Percentiles rank a stretch among this genome's conserved stretches.
These are phyloP conservation scores for Mesopsocus fuscifrons DNA, from an alignment of 2,888 invertebrate genomes.

Conservation along the genomic window DNA sequence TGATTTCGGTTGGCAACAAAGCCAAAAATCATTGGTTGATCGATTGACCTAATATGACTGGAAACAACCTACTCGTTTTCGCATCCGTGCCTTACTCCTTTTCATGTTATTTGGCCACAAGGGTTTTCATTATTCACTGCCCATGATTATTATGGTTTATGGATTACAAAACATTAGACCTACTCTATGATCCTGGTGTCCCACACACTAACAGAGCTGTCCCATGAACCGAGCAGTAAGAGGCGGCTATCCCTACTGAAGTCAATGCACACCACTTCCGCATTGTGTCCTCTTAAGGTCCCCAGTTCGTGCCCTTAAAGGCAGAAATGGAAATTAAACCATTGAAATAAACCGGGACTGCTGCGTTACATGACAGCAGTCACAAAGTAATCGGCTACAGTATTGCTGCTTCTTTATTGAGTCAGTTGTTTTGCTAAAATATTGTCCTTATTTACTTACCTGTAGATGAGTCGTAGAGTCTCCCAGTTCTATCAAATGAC, in stretches of 20 bases:
- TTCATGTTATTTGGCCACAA: too few relatives aligned
- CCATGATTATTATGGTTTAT: too few relatives aligned
- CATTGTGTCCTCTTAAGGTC: conserved; percentile 44
- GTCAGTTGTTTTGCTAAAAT: conserved; percentile 1
- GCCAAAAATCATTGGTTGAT: too few relatives aligned
- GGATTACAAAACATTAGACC: too few relatives aligned
- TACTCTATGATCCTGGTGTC: conserved; percentile 45
- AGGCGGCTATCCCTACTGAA: conserved; percentile 48
- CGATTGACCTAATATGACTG: too few relatives aligned
- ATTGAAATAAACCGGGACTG: background rate
- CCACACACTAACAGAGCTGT: conserved; percentile 55
- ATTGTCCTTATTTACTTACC: conserved; percentile 28
- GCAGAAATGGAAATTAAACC: conserved; percentile 4
- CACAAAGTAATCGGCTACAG: too few relatives aligned
- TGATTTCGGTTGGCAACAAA: too few relatives aligned
- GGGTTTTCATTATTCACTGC: too few relatives aligned
- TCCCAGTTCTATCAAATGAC: conserved; percentile 56
- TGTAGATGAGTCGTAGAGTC: conserved; percentile 46
- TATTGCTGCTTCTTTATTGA: too few relatives aligned
- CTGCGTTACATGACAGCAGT: conserved; percentile 1
- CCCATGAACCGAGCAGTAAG: conserved; percentile 62
- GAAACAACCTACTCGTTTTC: too few relatives aligned
- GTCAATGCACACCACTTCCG: conserved; percentile 53
- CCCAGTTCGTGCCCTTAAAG: conserved; percentile 36
- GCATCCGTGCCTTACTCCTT: too few relatives aligned